Evolutionary conservation across 2,797 vertebrate genomes (phyloP).

Genomic region (Stomatorhinus walkeri): DNA sequence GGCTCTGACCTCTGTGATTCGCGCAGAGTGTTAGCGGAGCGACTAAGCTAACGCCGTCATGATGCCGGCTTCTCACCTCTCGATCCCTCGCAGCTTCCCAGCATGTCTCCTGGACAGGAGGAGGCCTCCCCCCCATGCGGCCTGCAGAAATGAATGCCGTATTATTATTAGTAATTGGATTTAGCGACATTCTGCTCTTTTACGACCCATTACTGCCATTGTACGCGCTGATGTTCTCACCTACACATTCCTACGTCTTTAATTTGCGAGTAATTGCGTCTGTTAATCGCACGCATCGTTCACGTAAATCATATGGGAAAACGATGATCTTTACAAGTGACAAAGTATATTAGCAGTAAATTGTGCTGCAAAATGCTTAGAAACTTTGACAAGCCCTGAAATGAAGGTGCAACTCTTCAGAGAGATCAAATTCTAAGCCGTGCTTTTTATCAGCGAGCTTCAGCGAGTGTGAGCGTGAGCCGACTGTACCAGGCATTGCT

Average conservation of each 20-base stretch:
- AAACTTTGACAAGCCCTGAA: not conserved
- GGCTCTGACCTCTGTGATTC: not conserved
- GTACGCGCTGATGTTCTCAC: not conserved
- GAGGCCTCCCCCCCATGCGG: constrained; percentile 61
- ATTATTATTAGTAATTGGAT: not conserved
- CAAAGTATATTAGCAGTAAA: not conserved
- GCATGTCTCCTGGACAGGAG: constrained; percentile 58
- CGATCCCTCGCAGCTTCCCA: constrained; percentile 54
- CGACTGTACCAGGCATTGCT: not conserved
- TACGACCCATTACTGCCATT: not conserved
- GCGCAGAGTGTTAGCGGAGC: not conserved
- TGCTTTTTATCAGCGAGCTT: not conserved
- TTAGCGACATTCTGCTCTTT: not conserved
- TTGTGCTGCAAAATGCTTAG: not conserved
- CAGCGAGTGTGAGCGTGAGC: not conserved
- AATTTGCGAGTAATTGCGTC: not conserved
- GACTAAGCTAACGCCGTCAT: not conserved
- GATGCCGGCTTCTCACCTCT: constrained; percentile 45
- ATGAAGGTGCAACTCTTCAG: not conserved
- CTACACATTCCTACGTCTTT: not conserved
- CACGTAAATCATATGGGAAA: not conserved
- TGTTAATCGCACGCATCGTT: not conserved
- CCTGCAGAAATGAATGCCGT: constrained; percentile 38
- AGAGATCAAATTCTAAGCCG: not conserved
- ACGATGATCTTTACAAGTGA: not conserved